A percentile compares a stretch with the other conserved stretches of the same genome.
Evolutionary conservation across 2,113 vertebrate species (phyloP).

Genomic region (Chaetodon auriga): DNA sequence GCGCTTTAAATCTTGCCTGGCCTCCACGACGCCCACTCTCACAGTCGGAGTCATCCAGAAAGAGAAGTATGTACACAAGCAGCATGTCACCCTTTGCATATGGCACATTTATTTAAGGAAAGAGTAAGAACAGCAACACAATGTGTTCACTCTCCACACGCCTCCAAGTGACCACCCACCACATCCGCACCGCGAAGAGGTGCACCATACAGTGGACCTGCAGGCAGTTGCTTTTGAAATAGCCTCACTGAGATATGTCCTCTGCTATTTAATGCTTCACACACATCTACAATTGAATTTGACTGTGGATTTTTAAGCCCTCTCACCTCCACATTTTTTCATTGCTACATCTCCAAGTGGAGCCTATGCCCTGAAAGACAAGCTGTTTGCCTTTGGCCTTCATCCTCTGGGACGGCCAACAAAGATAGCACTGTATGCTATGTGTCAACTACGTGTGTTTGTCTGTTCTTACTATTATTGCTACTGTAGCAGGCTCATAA

Average conservation of each 20-base stretch:
- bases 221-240: constrained; percentile 40
- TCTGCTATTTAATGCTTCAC: constrained; percentile 57
- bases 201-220: constrained; percentile 38
- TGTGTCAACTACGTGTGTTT: constrained; percentile 36
- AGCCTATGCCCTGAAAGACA: constrained; percentile 62
- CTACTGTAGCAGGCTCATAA: constrained; percentile 48
- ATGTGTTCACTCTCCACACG: constrained; percentile 69
- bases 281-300: constrained; percentile 38
- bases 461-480: constrained; percentile 65
- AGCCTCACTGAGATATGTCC: constrained; percentile 23
- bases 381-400: constrained; percentile 59
- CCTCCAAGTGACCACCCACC: constrained; percentile 74
- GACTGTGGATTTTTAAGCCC: constrained; percentile 33
- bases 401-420: constrained; percentile 19
- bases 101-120: constrained; percentile 82
- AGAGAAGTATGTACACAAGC: constrained; percentile 42
- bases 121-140: constrained; percentile 77
- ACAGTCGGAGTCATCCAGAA: constrained; percentile 15
- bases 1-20: constrained; percentile 8
- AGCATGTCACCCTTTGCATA: constrained; percentile 64
- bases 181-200: constrained; percentile 54
- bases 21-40: constrained; percentile 8
- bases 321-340: constrained; percentile 32
- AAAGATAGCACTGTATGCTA: constrained; percentile 39
- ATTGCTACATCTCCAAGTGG: neutral